A percentile compares a stretch with the other conserved stretches of the same genome.
These are phyloP conservation scores for Rambutsinella grinnellia DNA, from an alignment of 2,888 invertebrate genomes.

Conservation along the genomic window DNA sequence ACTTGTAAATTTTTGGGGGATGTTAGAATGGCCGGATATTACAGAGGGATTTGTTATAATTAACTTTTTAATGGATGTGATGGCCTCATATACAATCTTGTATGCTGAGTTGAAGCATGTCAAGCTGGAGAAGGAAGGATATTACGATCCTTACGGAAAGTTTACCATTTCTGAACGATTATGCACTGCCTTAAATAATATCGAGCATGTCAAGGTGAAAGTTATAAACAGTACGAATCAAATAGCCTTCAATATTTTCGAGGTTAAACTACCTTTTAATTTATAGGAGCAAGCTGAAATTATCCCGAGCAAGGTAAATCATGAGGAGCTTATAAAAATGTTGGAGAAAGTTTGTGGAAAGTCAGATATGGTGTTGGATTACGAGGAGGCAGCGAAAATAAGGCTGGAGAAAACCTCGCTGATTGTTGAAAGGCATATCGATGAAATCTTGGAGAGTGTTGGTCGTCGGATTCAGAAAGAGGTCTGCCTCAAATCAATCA, in stretches of 20 bases:
- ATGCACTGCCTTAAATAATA: slow-evolving; percentile 63
- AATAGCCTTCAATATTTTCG: too few species aligned
- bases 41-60: slow-evolving; percentile 60
- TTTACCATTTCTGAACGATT: slow-evolving; percentile 64
- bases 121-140: slow-evolving; percentile 62
- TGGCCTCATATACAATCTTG: slow-evolving; percentile 58
- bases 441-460: slow-evolving; percentile 55
- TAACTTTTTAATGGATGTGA: slow-evolving; percentile 62
- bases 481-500: slow-evolving; percentile 22
- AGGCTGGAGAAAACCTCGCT: slow-evolving; percentile 32
- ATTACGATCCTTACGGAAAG: slow-evolving; percentile 61
- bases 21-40: slow-evolving; percentile 63
- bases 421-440: slow-evolving; percentile 54
- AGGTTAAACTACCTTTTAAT: neutral
- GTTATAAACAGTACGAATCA: too few species aligned
- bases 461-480: slow-evolving; percentile 54
- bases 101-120: slow-evolving; percentile 60
- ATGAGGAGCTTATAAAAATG: slow-evolving; percentile 38
- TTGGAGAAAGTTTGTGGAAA: slow-evolving; percentile 56
- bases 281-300: slow-evolving; percentile 52
- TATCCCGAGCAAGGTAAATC: slow-evolving; percentile 52
- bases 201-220: slow-evolving; percentile 64
- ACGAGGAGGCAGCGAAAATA: slow-evolving; percentile 40
- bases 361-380: slow-evolving; percentile 19
- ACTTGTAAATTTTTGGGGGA: slow-evolving; percentile 60